Base-by-base conservation (phyloP, 2,888 invertebrate genomes). In the Stenotaenia linearis region DNA sequence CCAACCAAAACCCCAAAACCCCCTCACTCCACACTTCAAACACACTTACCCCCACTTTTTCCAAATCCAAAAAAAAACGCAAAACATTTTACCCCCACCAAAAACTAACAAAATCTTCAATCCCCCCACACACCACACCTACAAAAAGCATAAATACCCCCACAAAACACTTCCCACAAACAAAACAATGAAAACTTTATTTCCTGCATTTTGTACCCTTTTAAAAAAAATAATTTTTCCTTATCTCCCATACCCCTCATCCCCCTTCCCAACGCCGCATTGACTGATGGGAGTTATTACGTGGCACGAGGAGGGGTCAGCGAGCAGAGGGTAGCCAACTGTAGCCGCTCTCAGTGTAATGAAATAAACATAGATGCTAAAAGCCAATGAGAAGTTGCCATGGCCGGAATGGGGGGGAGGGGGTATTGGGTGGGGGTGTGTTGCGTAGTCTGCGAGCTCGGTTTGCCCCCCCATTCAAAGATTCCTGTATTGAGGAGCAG, bases 221-320 rank as follows among this genome's bases (percentile, higher is more conserved):
- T 50, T 50, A n/a, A 18, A n/a, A n/a, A n/a, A n/a, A 18, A 5
- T 50, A 18, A 12, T 40, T 56, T 56, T 21, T 69, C 69, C 69
- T 69, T 69, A 69, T 69, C 69, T 69, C 69, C 28, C 69, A 69
- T n/a, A 9, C 25, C 69, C 23, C 69, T 28, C 69, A 69, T 69
- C 69, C n/a, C 69, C 69, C 69, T n/a, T n/a, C 69, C 69, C 25
- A 12, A 5, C 12, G 69, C 69, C 69, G 69, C 69, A 69, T 69
- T 69, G 69, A 69, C 69, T 69, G 69, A 69, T 69, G 69, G 69
- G 69, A 69, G 69, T 69, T 69, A 69, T 69, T 69, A 69, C 69
- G 69, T 69, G 69, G 69, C 69, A 69, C 69, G 69, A 69, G 69
- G 69, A 69, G 69, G 69, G 69, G 69, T 69, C 69, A 69, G 69